Base-by-base conservation (phyloP, 2,797 vertebrate genomes). In the Bradypus variegatus region DNA sequence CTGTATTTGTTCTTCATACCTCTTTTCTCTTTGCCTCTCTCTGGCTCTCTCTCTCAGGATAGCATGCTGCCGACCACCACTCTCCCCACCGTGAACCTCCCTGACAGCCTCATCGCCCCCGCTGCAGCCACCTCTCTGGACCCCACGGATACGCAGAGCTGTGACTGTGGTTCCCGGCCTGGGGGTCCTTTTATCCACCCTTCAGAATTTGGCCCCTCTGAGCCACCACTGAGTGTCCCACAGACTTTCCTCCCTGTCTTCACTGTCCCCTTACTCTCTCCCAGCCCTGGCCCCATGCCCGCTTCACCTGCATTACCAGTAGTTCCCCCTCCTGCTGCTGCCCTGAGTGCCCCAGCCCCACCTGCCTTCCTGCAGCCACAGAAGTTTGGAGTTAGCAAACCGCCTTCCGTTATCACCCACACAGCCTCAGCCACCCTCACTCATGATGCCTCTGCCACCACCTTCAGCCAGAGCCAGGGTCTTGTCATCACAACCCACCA, bases 171-270 rank as follows among this genome's bases (percentile, higher is more conserved):
- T 0, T 45, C 95, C 23, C 94, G 19, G 64, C 93, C 97, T 0
- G 96, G 29, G 41, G 97, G 79, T 64, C 77, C 97, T 82, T 99
- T 97, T 95, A 94, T 97, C 86, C 98, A 97, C 88, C 93, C 97
- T 0, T 2, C 96, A 0, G 97, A 97, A 81, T 98, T 98, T 1
- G 72, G 88, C 89, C 76, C 95, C 85, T 89, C 97, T 0, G 95
- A 97, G 72, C 95, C 97, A 0, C 80, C 97, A 0, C 95, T 97
- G 92, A 95, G 89, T 0, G 92, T 67, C 92, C 96, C 97, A 6
- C 97, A 97, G 50, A 97, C 97, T 92, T 99, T 98, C 86, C 95
- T 98, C 94, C 97, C 98, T 0, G 96, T 98, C 87, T 99, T 98
- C 94, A 93, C 98, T 19, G 86, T 97, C 62, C 97, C 97, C 3